Evolutionary conservation across 2,888 invertebrate species (phyloP), one percentile per base, ranked within the genome.

Genomic region (Eugnorisma glareosa): DNA sequence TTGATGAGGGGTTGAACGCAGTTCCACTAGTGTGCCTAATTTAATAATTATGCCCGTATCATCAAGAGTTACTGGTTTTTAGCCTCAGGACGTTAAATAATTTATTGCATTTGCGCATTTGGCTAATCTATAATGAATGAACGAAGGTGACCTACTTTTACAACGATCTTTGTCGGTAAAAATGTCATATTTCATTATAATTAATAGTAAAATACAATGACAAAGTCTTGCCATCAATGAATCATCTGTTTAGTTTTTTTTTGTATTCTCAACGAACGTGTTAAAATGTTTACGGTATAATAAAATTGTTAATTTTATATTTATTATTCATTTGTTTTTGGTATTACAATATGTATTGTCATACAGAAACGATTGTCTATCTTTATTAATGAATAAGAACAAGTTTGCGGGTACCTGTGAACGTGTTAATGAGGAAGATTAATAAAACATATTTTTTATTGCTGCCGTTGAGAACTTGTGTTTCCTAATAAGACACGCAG

Each of bases 361-460:
- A 40, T 64, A 43, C 24, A 82, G 66, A 72, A 73, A 73, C 71
- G 1, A 76, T 72, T 84, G 67, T 75, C 21, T 63, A 67, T 73
- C 40, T 64, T 59, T 63, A 40, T 78, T 77, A 72, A 81, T 79
- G 63, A 72, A 51, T 79, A 57, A 15, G 11, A 37, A n/a, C 31
- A 64, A 61, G 73, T 35, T 63, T 68, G 37, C 54, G 28, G 67
- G 45, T 72, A 64, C 35, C 59, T 59, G 28, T 54, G 40, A 73
- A 71, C 57, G 67, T 10, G 15, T 51, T 70, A 28, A 76, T 76
- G 43, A 81, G 88, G 85, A 85, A 86, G 75, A 83, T 77, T 71
- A 78, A 85, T 88, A 88, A 86, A 85, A 24, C 67, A 51, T 57
- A 74, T 69, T 75, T 79, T 88, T 86, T 82, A 88, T 85, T 67